Evolutionary conservation across 1,140 invertebrate species (phyloP), one percentile per base, ranked within the genome.

Genomic region (Heliconius hewitsoni): DNA sequence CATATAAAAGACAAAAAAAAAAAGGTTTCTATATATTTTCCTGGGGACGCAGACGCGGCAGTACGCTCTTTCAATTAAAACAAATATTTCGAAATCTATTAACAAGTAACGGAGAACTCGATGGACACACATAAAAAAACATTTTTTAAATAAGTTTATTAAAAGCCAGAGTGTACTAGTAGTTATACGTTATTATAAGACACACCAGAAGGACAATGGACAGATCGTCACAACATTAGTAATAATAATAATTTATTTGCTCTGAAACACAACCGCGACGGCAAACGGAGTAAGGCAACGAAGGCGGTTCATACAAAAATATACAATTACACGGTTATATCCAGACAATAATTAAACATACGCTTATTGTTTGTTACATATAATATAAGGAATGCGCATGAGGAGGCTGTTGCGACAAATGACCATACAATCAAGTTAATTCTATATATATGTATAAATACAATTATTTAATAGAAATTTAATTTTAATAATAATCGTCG

Each of bases 291-390:
- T 85, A 86, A 86, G 83, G 86, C 84, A 87, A 82, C 83, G 81
- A 85, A 87, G 86, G 86, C 86, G 81, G 83, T 83, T 77, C 76
- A 84, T 87, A 85, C 70, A 85, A 84, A 87, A 87, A 87, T 87
- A 85, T 85, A 84, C n/a, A 57, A 57, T 57, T 57, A 23, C 78
- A 84, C 79, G 78, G 77, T 39, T 81, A 75, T 73, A 70, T 73
- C 66, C 27, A 66, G 60, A 66, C 60, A 30, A 27, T 27, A 30
- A 66, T 66, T 30, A 66, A 27, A 30, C 27, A 66, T 66, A 30
- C n/a, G 55, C 60, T 66, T 66, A 30, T 66, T 66, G 23, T n/a
- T 27, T 37, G 0, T 55, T 76, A 57, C 46, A 30, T 34, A 23
- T 74, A 37, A 34, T 75, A 37, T 13, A 76, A 76, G 74, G 74